Evolutionary conservation across 2,888 invertebrate genomes (phyloP).

Genomic region (Metacarcinus magister): DNA sequence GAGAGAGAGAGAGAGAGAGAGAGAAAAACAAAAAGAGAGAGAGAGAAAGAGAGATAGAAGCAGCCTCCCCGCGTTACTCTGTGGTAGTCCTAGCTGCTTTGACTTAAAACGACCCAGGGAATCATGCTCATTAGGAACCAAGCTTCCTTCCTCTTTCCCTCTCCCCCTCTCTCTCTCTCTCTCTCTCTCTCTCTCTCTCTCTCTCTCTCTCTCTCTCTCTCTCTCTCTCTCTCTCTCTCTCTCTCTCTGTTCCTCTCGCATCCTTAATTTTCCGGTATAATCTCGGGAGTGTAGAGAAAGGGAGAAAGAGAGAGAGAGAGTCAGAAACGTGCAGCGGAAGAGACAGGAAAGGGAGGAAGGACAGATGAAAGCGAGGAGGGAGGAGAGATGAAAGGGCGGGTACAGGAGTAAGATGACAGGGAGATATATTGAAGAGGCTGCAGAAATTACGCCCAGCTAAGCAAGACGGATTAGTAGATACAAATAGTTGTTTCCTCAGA

Average conservation of each 20-base stretch:
- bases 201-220: slow-evolving; percentile 26
- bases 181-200: slow-evolving; percentile 26
- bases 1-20: not conserved
- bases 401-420: slow-evolving; percentile 1
- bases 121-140: not conserved
- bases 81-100: not conserved
- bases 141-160: not conserved
- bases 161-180: not conserved
- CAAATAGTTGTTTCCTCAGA: not conserved
- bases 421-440: not conserved
- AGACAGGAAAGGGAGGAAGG: not conserved
- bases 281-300: not conserved
- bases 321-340: not conserved
- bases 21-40: not conserved
- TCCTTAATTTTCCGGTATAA: slow-evolving; percentile 18
- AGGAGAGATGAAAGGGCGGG: not conserved
- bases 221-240: not conserved
- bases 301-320: slow-evolving; percentile 26
- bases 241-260: not conserved
- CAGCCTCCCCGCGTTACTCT: not conserved
- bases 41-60: not conserved
- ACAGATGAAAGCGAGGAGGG: not conserved
- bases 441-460: not conserved
- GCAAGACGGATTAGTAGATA: not conserved
- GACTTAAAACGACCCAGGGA: not conserved